Conservation (phyloP, 2,888 invertebrate genomes). For the Lamproptera curius region DNA sequence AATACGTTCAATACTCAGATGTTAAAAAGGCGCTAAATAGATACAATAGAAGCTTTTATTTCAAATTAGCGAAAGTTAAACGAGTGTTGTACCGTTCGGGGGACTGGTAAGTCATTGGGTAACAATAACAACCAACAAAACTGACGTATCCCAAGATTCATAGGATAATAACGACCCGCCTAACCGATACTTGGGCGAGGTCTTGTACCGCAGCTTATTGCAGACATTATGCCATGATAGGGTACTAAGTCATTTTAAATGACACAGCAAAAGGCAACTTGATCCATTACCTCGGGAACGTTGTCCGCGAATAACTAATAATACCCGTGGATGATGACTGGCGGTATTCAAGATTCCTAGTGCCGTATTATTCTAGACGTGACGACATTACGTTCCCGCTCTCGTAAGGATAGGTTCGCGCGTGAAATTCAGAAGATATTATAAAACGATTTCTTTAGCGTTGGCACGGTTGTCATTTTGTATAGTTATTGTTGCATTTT, state of each 20-base stretch:
- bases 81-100: no score
- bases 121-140: conserved; percentile 20
- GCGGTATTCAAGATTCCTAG: conserved; percentile 35
- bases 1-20: no score
- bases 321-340: conserved; percentile 55
- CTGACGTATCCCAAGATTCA: conserved; percentile 19
- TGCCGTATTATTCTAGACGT: conserved; percentile 34
- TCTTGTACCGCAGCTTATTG: conserved; percentile 22
- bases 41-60: no score
- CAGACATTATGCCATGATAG: conserved; percentile 29
- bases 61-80: no score
- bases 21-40: no score
- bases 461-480: no score
- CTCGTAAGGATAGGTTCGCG: not conserved
- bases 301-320: conserved; percentile 41
- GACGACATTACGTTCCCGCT: conserved; percentile 43
- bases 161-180: conserved; percentile 18
- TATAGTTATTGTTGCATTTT: no score
- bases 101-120: conserved; percentile 17
- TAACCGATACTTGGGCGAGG: conserved; percentile 9
- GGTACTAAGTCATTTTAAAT: conserved; percentile 29
- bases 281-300: conserved; percentile 35
- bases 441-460: conserved; percentile 3
- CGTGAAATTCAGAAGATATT: conserved; percentile 9
- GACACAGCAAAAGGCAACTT: conserved; percentile 38